Evolutionary conservation across 1,140 invertebrate genomes (phyloP), one percentile per base, ranked within the genome.

Genomic region (Mactra quadrangularis): DNA sequence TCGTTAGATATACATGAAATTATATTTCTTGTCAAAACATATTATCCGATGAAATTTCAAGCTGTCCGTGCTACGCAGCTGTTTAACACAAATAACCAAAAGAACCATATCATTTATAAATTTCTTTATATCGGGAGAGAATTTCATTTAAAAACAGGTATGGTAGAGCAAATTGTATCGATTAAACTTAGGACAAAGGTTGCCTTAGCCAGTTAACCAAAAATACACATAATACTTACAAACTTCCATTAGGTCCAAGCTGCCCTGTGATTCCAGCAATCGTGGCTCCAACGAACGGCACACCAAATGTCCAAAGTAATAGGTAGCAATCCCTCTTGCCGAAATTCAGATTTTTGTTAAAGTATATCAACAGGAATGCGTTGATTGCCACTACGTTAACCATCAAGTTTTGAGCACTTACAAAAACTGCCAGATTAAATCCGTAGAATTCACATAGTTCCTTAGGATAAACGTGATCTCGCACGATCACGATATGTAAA

Each of bases 161-260:
- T n/a, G n/a, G n/a, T n/a, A n/a, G n/a, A n/a, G n/a, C n/a, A n/a
- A n/a, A n/a, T n/a, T n/a, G n/a, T n/a, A n/a, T n/a, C n/a, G n/a
- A n/a, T n/a, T n/a, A n/a, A n/a, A n/a, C n/a, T n/a, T n/a, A n/a
- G n/a, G n/a, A n/a, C n/a, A n/a, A n/a, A n/a, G n/a, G n/a, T n/a
- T n/a, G n/a, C n/a, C n/a, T n/a, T n/a, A n/a, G n/a, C n/a, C n/a
- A n/a, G n/a, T n/a, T n/a, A n/a, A n/a, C n/a, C n/a, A n/a, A n/a
- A n/a, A n/a, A n/a, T n/a, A n/a, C n/a, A n/a, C n/a, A n/a, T n/a
- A n/a, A n/a, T n/a, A 86, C 75, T 83, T 76, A 86, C 84, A 79
- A 83, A 70, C 75, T 66, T 72, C 84, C 84, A 13, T 78, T 83
- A 1, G 84, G 84, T 60, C 84, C 84, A 29, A 83, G 68, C 19